Evolutionary conservation across 2,113 vertebrate genomes (phyloP), one percentile per base, ranked within the genome.

Genomic region (Sapajus apella): DNA sequence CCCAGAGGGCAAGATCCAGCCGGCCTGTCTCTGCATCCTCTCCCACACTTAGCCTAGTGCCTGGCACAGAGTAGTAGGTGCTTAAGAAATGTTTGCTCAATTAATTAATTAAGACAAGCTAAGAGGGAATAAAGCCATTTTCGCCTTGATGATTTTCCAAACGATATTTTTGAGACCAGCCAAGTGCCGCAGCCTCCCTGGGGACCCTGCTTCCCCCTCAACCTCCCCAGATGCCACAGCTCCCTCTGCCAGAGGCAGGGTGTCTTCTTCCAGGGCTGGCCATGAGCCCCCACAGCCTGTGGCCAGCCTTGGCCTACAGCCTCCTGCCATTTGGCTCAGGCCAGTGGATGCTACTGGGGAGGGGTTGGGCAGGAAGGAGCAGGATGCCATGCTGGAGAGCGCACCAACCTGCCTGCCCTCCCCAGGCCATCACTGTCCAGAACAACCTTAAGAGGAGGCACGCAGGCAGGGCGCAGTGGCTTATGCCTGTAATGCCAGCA

Each of bases 71-170:
- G 72, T 21, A 75, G 88, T 55, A 66, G 73, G 87, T 85, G 80
- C 90, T 93, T 86, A 87, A 89, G 93, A 90, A 91, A 87, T 64
- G 56, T 91, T 64, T 93, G 79, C 61, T 96, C 50, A 25, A 37
- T 92, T 94, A 92, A 97, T 91, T 80, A 73, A 91, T 85, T 82
- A 96, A 92, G 86, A 92, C 87, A 68, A 79, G 83, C 92, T 27
- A 89, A 93, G 80, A 76, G 88, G 84, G 88, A 94, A 93, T 7
- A 40, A 90, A 96, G 76, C 70, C 80, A 47, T 85, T 84, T 82
- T 66, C 10, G 6, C 90, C 90, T 86, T 23, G 3, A 35, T 40
- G 70, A 87, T 94, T 84, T 96, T 90, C 80, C 87, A 95, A 82
- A 75, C 66, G 91, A 94, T 86, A 40, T 77, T 96, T 61, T 86